Percentiles rank a stretch among this genome's conserved stretches.
These are phyloP conservation scores for Struthio camelus DNA, from an alignment of 2,113 vertebrate species.

Conservation along the genomic window DNA sequence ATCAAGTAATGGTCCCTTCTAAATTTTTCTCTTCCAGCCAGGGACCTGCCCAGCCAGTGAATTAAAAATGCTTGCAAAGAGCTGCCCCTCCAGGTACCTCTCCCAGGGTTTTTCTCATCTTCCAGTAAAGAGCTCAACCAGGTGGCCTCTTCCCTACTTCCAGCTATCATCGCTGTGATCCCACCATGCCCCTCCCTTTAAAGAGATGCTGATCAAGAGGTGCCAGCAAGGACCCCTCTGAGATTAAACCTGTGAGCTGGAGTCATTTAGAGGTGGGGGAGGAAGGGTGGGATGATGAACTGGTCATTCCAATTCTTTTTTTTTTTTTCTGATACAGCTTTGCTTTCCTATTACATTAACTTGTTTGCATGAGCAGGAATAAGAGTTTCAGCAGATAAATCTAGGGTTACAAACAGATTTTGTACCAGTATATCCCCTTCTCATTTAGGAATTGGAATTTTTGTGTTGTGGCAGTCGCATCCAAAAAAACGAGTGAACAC, in stretches of 20 bases:
- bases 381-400: background rate
- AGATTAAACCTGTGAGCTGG: background rate
- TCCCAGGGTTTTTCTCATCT: background rate
- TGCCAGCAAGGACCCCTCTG: background rate
- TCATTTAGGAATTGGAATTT: background rate
- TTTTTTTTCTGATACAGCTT: background rate
- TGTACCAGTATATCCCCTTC: background rate
- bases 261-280: background rate
- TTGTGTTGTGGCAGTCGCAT: background rate
- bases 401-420: background rate
- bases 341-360: background rate
- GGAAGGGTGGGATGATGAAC: background rate
- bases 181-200: background rate
- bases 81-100: background rate
- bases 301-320: background rate
- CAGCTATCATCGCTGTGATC: background rate
- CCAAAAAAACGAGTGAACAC: background rate
- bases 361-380: background rate
- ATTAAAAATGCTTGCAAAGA: background rate
- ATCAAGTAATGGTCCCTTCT: background rate
- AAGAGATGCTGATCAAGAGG: background rate
- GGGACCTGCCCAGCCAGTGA: background rate
- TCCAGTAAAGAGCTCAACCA: background rate
- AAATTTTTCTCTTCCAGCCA: background rate
- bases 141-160: background rate